phyloP scores from a whole-genome alignment of 1,140 invertebrate genomes.

The Pseudachorutes palmiensis region DNA sequence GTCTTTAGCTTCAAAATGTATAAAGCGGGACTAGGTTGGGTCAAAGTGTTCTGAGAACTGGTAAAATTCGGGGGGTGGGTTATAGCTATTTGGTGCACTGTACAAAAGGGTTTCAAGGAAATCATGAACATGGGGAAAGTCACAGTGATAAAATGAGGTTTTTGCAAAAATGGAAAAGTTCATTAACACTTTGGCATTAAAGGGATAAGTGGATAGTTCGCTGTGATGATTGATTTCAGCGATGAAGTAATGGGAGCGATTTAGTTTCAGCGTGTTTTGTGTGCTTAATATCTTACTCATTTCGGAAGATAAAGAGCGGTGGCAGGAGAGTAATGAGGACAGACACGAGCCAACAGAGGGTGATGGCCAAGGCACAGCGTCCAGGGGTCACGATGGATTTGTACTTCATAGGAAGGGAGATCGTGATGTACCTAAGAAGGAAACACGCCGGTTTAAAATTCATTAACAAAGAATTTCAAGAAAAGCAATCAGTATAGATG shows the following conservation, averaged over 20 bases:
- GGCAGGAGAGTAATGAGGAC: conserved; percentile 22
- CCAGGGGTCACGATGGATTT: conserved; percentile 29
- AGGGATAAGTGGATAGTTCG: background rate
- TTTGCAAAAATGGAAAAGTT: background rate
- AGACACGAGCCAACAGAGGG: conserved; percentile 25
- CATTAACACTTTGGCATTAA: background rate
- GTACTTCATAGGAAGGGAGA: conserved; percentile 35
- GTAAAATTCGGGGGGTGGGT: no score
- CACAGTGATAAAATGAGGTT: background rate
- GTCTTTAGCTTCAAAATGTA: no score
- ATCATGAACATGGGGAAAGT: background rate
- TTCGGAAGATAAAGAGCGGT: conserved; percentile 26
- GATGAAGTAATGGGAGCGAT: background rate
- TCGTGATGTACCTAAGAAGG: conserved; percentile 31
- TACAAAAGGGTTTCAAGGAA: background rate
- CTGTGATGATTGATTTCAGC: background rate
- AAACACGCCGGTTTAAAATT: no score
- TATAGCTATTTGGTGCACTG: no score
- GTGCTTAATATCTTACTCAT: conserved; percentile 15
- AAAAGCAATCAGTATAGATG: no score
- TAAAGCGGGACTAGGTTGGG: no score
- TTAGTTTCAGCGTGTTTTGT: background rate
- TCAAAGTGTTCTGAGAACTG: no score
- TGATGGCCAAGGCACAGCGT: conserved; percentile 20
- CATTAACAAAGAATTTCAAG: no score